Evolutionary conservation across 1,140 invertebrate genomes (phyloP).

Genomic region (Caenorhabditis tropicalis): DNA sequence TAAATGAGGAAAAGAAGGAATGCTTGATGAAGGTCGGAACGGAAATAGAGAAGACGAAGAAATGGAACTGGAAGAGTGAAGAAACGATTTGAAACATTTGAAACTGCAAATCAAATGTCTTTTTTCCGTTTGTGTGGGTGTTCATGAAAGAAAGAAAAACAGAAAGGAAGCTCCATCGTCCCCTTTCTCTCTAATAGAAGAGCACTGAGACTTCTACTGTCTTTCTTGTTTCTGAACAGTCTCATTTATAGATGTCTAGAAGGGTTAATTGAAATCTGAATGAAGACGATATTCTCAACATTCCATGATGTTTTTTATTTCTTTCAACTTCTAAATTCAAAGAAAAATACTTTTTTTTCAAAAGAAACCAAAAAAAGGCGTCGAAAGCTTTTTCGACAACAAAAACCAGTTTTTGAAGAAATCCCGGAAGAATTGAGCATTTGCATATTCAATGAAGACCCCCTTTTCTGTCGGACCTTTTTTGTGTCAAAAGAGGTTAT

Average conservation of each 20-base stretch:
- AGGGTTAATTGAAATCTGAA: too few relatives aligned
- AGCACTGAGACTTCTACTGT: too few relatives aligned
- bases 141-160: neutral
- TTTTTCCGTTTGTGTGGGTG: too few relatives aligned
- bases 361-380: neutral
- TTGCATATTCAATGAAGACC: slow-evolving; percentile 35
- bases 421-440: slow-evolving; percentile 39
- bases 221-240: too few relatives aligned
- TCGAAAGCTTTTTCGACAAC: neutral
- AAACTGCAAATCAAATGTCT: too few relatives aligned
- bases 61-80: slow-evolving; percentile 13
- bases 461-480: neutral
- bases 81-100: too few relatives aligned
- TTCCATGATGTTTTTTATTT: too few relatives aligned
- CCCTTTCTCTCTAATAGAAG: too few relatives aligned
- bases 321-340: too few relatives aligned
- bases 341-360: neutral
- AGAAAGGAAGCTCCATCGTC: too few relatives aligned
- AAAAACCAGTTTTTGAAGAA: slow-evolving; percentile 31
- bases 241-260: too few relatives aligned
- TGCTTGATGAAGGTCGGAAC: neutral
- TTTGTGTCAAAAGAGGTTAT: neutral
- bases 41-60: neutral
- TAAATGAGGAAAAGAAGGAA: neutral
- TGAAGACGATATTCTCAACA: too few relatives aligned